Conservation (phyloP, 1,140 invertebrate genomes). For the Magallana angulata region DNA sequence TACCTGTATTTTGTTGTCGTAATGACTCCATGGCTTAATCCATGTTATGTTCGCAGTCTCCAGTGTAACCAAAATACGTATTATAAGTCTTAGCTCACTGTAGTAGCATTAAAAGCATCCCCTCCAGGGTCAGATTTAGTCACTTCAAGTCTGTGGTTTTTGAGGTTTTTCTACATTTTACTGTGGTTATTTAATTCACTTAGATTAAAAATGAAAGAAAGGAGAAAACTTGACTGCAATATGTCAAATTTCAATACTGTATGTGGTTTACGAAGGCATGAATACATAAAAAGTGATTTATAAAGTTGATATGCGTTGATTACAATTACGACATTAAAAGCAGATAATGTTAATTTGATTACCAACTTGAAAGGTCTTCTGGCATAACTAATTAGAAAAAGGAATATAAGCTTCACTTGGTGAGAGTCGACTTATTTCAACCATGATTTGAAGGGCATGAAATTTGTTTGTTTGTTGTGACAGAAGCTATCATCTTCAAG, state of each 20-base stretch:
- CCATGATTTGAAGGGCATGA: neutral
- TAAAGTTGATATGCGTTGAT: neutral
- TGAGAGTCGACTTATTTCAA: neutral
- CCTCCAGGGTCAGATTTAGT: neutral
- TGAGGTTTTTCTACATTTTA: conserved; percentile 23
- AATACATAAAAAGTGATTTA: neutral
- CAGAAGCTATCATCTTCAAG: neutral
- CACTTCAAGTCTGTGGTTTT: conserved; percentile 16
- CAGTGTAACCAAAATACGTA: neutral
- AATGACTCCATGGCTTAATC: neutral
- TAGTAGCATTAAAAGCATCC: neutral
- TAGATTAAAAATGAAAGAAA: neutral
- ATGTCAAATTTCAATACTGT: conserved; percentile 12
- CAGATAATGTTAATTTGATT: conserved; percentile 10
- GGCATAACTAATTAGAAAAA: conserved; percentile 13
- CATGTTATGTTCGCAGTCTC: neutral
- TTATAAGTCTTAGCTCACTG: neutral
- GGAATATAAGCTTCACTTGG: neutral
- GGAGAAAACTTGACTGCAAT: neutral
- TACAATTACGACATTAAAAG: neutral
- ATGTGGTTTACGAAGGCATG: neutral
- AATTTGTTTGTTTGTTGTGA: conserved; percentile 25
- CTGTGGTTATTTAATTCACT: neutral
- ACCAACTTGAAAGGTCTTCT: neutral
- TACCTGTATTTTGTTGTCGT: conserved; percentile 5